phyloP scores from a whole-genome alignment of 2,888 invertebrate genomes.

The Caradrina kadenii region DNA sequence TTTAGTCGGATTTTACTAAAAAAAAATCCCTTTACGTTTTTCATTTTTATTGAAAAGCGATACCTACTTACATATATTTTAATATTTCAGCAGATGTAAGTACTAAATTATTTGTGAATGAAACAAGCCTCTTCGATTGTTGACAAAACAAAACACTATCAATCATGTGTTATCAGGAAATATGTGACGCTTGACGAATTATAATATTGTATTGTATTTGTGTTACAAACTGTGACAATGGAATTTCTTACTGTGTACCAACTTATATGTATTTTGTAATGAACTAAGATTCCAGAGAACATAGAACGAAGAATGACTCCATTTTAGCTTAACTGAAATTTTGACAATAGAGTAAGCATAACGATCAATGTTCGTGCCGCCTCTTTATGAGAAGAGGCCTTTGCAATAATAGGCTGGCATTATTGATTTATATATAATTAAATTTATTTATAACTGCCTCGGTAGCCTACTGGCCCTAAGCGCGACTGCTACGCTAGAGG shows the following conservation, averaged over 20 bases:
- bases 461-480: too few species aligned
- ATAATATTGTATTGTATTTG: conserved; percentile 19
- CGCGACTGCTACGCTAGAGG: too few species aligned
- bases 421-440: too few species aligned
- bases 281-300: too few species aligned
- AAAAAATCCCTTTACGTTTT: not conserved
- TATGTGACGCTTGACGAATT: conserved; percentile 14
- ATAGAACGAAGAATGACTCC: too few species aligned
- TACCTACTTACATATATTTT: not conserved
- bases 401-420: too few species aligned
- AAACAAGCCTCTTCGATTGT: not conserved
- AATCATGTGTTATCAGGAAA: conserved; percentile 29
- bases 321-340: too few species aligned
- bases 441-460: too few species aligned
- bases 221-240: not conserved
- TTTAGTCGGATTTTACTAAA: too few species aligned
- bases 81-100: not conserved
- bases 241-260: conserved; percentile 18
- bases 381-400: too few species aligned
- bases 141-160: conserved; percentile 29
- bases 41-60: not conserved
- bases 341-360: too few species aligned
- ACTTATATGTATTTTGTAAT: not conserved
- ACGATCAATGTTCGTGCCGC: too few species aligned
- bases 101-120: not conserved